These are phyloP conservation scores for Trinorchestia longiramus DNA, from an alignment of 1,140 invertebrate genomes.

Conservation along the genomic window DNA sequence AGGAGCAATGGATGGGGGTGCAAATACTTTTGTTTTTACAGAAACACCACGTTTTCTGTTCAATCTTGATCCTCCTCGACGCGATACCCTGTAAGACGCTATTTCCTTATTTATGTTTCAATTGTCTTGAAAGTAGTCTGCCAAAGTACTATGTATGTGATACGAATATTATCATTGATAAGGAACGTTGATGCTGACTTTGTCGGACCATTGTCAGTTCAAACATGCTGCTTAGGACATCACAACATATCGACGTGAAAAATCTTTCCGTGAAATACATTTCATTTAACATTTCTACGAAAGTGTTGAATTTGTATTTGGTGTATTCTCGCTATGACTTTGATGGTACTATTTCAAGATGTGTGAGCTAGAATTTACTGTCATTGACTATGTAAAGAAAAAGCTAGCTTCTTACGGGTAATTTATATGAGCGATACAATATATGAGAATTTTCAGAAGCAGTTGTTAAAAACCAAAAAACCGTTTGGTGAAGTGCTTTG, in stretches of 20 bases:
- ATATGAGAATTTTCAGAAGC: background rate
- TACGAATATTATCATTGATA: background rate
- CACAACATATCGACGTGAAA: background rate
- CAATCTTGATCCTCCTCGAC: background rate
- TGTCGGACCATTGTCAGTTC: background rate
- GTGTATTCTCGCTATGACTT: background rate
- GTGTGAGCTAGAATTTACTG: background rate
- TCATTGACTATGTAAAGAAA: background rate
- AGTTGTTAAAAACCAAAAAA: background rate
- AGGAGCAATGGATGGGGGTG: background rate
- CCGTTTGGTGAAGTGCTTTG: slow-evolving; percentile 23
- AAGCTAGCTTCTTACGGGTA: background rate
- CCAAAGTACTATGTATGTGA: background rate
- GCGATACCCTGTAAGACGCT: background rate
- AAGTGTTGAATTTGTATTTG: background rate
- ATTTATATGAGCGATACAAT: too few species aligned
- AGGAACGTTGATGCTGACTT: background rate
- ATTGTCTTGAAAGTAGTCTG: background rate
- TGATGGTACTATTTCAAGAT: background rate
- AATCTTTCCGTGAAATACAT: background rate
- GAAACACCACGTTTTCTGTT: background rate
- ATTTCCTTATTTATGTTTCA: background rate
- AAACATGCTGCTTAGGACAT: background rate
- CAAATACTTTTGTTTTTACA: background rate
- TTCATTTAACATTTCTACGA: background rate